Evolutionary conservation across 1,140 invertebrate genomes (phyloP).

Genomic region (Drosophila orena): DNA sequence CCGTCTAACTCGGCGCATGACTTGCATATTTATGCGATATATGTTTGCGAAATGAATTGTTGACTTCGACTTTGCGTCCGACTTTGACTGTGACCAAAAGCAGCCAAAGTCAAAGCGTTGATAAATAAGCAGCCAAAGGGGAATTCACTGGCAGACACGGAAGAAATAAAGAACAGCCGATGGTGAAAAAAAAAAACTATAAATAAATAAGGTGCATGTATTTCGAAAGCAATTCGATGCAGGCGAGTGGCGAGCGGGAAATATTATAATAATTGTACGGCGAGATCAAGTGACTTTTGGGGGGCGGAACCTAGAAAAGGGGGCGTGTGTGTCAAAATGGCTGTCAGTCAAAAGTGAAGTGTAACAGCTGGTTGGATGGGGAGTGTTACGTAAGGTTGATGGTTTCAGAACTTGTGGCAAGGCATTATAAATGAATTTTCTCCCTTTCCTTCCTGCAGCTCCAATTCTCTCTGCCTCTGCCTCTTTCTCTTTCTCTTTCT

Average conservation of each 20-base stretch:
- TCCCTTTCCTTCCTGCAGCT: background rate
- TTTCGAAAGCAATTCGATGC: constrained; percentile 71
- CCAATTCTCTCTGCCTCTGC: background rate
- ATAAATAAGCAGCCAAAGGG: constrained; percentile 37
- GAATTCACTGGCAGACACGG: background rate
- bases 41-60: constrained; percentile 69
- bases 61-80: constrained; percentile 36
- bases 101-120: constrained; percentile 15
- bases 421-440: constrained; percentile 47
- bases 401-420: constrained; percentile 66
- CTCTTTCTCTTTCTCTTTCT: background rate
- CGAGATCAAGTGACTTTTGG: constrained; percentile 56
- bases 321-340: constrained; percentile 60
- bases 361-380: constrained; percentile 44
- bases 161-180: constrained; percentile 22
- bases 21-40: constrained; percentile 73
- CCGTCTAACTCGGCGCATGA: constrained; percentile 64
- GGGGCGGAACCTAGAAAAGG: background rate
- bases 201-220: constrained; percentile 72
- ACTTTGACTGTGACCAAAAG: constrained; percentile 29
- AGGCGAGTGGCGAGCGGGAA: constrained; percentile 43
- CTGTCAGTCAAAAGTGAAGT: constrained; percentile 75
- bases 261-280: constrained; percentile 71
- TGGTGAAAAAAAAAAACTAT: constrained; percentile 28
- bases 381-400: constrained; percentile 55